Conservation (phyloP, 2,797 vertebrate species). For the Petrocephalus schoutedeni region DNA sequence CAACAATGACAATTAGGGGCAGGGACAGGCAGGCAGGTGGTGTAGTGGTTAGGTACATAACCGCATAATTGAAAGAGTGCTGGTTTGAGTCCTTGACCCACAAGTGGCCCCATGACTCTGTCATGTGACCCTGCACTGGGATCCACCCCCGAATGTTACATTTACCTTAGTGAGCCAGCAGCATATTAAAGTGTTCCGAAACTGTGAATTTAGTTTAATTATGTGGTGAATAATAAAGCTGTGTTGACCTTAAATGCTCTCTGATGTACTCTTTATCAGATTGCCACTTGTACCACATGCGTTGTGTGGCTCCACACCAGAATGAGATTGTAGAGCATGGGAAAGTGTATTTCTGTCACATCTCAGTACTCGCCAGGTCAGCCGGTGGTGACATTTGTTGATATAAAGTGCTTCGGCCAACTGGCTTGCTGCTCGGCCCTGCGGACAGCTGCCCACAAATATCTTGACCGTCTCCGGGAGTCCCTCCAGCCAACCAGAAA, state of each 20-base stretch:
- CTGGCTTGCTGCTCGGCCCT: background rate
- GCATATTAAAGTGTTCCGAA: background rate
- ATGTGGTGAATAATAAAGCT: background rate
- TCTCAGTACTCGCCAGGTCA: slow-evolving; percentile 9
- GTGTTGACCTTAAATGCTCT: background rate
- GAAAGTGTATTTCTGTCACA: slow-evolving; percentile 5
- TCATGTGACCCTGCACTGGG: background rate
- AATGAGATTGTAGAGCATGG: background rate
- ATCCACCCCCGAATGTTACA: background rate
- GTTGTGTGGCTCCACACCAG: background rate
- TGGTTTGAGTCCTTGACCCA: too few relatives aligned
- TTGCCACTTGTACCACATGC: background rate
- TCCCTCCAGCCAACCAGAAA: background rate
- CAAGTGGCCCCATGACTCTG: background rate
- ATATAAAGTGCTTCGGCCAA: background rate
- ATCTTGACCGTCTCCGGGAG: slow-evolving; percentile 1
- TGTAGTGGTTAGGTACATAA: too few relatives aligned
- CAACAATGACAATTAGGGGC: too few relatives aligned
- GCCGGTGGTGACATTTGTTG: slow-evolving; percentile 8
- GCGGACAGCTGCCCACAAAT: slow-evolving; percentile 9
- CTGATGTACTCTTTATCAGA: background rate
- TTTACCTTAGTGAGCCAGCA: background rate
- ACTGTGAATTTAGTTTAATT: background rate
- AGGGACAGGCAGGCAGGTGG: too few relatives aligned
- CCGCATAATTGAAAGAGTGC: too few relatives aligned